phyloP scores from a whole-genome alignment of 2,797 vertebrate genomes.

The Danio tinwini region DNA sequence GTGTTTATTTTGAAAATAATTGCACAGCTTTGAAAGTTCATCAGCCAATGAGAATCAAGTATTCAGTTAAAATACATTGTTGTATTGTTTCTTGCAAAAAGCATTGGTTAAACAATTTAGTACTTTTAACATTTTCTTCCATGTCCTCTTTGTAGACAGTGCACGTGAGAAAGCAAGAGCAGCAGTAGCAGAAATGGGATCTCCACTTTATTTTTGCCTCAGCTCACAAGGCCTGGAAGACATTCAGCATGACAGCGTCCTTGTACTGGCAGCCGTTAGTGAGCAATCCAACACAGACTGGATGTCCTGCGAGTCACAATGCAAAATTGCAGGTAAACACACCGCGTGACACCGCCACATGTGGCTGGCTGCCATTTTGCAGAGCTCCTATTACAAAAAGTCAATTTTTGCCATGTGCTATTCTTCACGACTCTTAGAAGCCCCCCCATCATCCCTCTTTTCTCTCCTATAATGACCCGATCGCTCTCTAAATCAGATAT shows the following conservation, averaged over 20 bases:
- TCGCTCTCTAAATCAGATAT: slow-evolving; percentile 39
- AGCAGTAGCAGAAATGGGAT: not conserved
- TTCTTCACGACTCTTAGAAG: not conserved
- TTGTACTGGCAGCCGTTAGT: slow-evolving; percentile 32
- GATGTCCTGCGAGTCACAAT: slow-evolving; percentile 14
- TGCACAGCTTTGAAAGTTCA: no score
- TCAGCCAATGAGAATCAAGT: no score
- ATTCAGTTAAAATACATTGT: no score
- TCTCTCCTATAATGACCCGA: slow-evolving; percentile 31
- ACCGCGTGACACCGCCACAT: slow-evolving; percentile 4
- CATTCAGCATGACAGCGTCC: slow-evolving; percentile 18
- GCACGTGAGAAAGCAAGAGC: not conserved
- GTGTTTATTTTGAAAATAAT: no score
- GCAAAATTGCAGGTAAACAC: slow-evolving; percentile 28
- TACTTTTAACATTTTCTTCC: not conserved
- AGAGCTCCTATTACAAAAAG: not conserved
- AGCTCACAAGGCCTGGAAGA: not conserved
- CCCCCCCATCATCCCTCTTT: slow-evolving; percentile 31
- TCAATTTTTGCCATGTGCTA: slow-evolving; percentile 6
- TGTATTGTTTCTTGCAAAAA: no score
- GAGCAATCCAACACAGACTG: not conserved
- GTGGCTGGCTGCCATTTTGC: slow-evolving; percentile 21
- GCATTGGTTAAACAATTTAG: no score
- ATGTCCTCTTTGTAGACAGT: not conserved
- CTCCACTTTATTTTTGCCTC: not conserved